Evolutionary conservation across 2,113 vertebrate genomes (phyloP).

Genomic region (Oncorhynchus kisutch): DNA sequence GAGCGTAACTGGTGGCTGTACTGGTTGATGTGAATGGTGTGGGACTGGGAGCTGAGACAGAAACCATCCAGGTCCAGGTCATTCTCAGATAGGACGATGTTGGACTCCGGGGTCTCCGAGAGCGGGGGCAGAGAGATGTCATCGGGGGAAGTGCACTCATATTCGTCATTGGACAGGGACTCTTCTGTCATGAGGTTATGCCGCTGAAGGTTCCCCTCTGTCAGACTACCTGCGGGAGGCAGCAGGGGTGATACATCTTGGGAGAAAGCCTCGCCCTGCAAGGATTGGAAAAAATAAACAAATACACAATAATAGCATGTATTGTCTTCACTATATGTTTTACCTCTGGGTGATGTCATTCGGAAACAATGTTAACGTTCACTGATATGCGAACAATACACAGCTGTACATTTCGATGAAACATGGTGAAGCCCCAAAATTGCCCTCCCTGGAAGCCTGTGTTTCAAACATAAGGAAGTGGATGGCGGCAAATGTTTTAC

Average conservation of each 20-base stretch:
- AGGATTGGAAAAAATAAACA: constrained; percentile 11
- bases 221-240: constrained; percentile 24
- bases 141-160: constrained; percentile 86
- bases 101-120: constrained; percentile 86
- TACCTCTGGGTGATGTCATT: too few species aligned
- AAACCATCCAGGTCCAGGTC: constrained; percentile 76
- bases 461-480: neutral
- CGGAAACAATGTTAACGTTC: too few species aligned
- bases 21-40: constrained; percentile 60
- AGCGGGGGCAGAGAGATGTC: constrained; percentile 90
- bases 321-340: too few species aligned
- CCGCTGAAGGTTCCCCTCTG: constrained; percentile 66
- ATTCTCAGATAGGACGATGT: constrained; percentile 76
- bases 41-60: constrained; percentile 68
- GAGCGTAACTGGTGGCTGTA: constrained; percentile 42
- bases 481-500: neutral
- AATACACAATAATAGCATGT: neutral
- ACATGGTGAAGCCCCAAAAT: too few species aligned
- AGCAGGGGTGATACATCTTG: constrained; percentile 35
- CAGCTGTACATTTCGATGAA: too few species aligned
- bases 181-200: constrained; percentile 75
- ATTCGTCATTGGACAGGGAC: constrained; percentile 80
- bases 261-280: constrained; percentile 16
- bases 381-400: too few species aligned
- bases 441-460: too few species aligned